Evolutionary conservation across 2,113 vertebrate genomes (phyloP).

Genomic region (Xiphophorus couchianus): DNA sequence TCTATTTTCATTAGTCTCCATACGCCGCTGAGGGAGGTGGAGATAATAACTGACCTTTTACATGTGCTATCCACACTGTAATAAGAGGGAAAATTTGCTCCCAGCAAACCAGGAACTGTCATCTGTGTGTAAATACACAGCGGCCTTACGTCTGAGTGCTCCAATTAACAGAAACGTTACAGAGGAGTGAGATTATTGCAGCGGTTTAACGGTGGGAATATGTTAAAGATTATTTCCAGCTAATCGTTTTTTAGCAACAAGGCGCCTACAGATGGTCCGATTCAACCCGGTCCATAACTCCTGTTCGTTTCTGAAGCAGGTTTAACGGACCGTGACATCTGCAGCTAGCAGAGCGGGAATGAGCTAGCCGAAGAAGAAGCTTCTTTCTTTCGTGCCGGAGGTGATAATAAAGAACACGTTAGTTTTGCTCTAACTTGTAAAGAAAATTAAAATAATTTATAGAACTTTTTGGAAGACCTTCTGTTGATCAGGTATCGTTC

Average conservation of each 20-base stretch:
- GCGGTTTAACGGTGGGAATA: conserved; percentile 24
- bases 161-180: conserved; percentile 62
- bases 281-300: no score
- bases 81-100: conserved; percentile 60
- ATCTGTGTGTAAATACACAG: conserved; percentile 62
- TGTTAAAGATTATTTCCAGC: conserved; percentile 26
- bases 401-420: no score
- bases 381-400: no score
- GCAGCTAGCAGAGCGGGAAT: no score
- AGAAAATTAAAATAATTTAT: no score
- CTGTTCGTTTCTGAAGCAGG: background rate
- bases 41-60: conserved; percentile 68
- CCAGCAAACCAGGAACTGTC: conserved; percentile 61
- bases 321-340: background rate
- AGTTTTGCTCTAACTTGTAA: no score
- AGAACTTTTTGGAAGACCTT: no score
- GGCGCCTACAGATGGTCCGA: background rate
- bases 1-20: conserved; percentile 40
- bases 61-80: conserved; percentile 42
- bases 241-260: conserved; percentile 21
- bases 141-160: conserved; percentile 41
- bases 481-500: no score
- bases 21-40: background rate
- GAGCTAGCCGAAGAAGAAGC: no score
- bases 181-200: conserved; percentile 33